Evolutionary conservation across 2,797 vertebrate species (phyloP).

Genomic region (Poeciliopsis presidionis): DNA sequence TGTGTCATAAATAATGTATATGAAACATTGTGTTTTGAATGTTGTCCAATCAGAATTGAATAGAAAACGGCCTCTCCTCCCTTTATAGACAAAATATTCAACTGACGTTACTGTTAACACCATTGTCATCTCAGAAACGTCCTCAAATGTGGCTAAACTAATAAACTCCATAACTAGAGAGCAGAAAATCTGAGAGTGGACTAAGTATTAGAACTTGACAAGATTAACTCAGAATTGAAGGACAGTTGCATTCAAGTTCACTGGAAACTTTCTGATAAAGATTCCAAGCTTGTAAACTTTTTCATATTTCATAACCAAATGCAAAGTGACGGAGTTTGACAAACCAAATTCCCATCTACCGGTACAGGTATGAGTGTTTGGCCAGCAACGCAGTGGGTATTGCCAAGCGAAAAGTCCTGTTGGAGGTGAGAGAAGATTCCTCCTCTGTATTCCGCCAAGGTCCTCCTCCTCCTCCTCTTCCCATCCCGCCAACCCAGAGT

Average conservation of each 20-base stretch:
- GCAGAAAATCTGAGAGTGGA: not conserved
- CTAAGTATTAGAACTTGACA: not conserved
- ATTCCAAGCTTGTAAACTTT: not conserved
- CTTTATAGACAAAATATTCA: not conserved
- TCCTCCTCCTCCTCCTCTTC: conserved; percentile 37
- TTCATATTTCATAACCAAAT: not conserved
- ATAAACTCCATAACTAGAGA: not conserved
- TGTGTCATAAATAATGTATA: not conserved
- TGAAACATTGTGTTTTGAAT: not conserved
- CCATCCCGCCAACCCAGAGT: conserved; percentile 42
- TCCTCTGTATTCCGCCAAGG: conserved; percentile 32
- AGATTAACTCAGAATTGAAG: not conserved
- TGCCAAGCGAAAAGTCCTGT: conserved; percentile 72
- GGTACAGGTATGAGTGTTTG: conserved; percentile 77
- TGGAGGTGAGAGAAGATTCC: conserved; percentile 72
- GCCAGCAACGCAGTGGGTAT: conserved; percentile 79
- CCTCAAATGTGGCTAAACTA: not conserved
- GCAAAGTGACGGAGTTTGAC: not conserved
- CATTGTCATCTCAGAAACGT: not conserved
- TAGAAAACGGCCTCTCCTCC: not conserved
- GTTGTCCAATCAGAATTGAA: not conserved
- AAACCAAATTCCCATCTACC: conserved; percentile 7
- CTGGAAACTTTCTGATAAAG: not conserved
- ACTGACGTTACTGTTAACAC: not conserved
- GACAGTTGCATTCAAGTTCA: not conserved